Evolutionary conservation across 2,797 vertebrate species (phyloP), one percentile per base, ranked within the genome.

Genomic region (Setipinna tenuifilis): DNA sequence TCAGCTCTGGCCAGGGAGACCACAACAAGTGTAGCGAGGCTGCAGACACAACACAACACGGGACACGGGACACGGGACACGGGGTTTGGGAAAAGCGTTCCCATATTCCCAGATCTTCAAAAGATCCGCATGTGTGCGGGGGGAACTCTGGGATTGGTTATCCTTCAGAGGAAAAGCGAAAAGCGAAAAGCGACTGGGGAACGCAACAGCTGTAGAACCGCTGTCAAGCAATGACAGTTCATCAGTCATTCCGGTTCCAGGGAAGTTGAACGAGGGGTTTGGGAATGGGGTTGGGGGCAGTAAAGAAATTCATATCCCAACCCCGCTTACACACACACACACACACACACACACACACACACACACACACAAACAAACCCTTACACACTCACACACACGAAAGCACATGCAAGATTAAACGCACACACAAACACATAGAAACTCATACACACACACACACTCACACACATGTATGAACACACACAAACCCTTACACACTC

Each of bases 281-380:
- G 28, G 14, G 65, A 71, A 71, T 17, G 65, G 17, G 14, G 6
- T 35, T 14, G 65, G 65, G 65, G 61, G 65, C 61, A 61, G 85
- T 68, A 85, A 68, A 85, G 87, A 82, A 54, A 62, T 82, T 83
- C 28, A 71, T 71, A 71, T 86, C 71, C 14, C 46, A 2, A 41
- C 28, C 28, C 82, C 46, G 5, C 14, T 14, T 93, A 93, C 93
- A 93, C 91, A 93, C 88, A n/a, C 89, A 14, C 90, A 91, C 90
- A 91, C 87, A 90, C 85, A 89, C 91, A 92, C 90, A 92, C 92
- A 92, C 91, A 91, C 87, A 92, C 86, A 82, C 92, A 91, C 88
- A 59, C 93, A 91, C 57, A 59, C 57, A 59, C 57, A 21, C 57
- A 59, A 12, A 59, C 57, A 16, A 14, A 58, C 57, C 16, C 57